Evolutionary conservation across 2,888 invertebrate genomes (phyloP).

Genomic region (Erynnis tages): DNA sequence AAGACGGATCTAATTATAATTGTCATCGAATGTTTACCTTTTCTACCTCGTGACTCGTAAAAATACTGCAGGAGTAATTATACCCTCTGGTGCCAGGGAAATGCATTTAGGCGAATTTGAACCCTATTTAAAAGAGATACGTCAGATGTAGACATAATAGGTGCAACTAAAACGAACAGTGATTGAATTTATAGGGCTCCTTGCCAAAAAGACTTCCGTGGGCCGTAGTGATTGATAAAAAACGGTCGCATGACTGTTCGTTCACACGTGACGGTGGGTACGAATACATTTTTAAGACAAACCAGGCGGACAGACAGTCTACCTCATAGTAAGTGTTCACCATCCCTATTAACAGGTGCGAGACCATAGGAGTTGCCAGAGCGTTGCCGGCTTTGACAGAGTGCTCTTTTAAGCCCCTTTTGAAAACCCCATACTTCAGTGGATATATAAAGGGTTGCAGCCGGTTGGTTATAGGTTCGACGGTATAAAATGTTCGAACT

Average conservation of each 20-base stretch:
- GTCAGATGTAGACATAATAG: background rate
- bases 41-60: slow-evolving; percentile 22
- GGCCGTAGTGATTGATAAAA: slow-evolving; percentile 5
- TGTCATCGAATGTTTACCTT: slow-evolving; percentile 15
- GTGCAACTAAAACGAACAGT: background rate
- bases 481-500: too few relatives aligned
- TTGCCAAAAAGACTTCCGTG: slow-evolving; percentile 11
- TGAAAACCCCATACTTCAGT: too few relatives aligned
- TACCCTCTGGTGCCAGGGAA: background rate
- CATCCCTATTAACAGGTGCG: too few relatives aligned
- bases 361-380: too few relatives aligned
- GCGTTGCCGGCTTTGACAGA: too few relatives aligned
- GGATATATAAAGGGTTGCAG: too few relatives aligned
- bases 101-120: slow-evolving; percentile 3
- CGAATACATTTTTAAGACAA: background rate
- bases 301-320: too few relatives aligned
- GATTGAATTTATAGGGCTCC: slow-evolving; percentile 2
- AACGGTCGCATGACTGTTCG: background rate
- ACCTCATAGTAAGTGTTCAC: too few relatives aligned
- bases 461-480: too few relatives aligned
- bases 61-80: slow-evolving; percentile 21
- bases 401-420: too few relatives aligned
- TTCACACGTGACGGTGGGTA: background rate
- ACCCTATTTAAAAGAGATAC: background rate
- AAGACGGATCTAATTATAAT: background rate